These are phyloP conservation scores for Monopis laevigella DNA, from an alignment of 2,888 invertebrate genomes.

Conservation along the genomic window DNA sequence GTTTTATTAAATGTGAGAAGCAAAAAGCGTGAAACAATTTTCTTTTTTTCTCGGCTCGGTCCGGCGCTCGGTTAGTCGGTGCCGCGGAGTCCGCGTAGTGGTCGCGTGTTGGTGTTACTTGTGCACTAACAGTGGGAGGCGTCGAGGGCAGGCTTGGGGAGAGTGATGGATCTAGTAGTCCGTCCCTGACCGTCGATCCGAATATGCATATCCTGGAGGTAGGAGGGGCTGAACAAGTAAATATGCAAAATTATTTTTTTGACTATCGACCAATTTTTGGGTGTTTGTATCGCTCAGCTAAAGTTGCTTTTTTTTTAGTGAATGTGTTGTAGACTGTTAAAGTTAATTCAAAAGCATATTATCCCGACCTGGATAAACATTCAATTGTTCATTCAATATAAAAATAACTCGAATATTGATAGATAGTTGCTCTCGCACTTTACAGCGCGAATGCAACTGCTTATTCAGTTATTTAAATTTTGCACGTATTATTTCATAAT, in stretches of 20 bases:
- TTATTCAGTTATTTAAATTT: no score
- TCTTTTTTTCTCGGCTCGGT: slow-evolving; percentile 41
- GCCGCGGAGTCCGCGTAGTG: slow-evolving; percentile 39
- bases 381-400: no score
- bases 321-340: no score
- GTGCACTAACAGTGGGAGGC: slow-evolving; percentile 11
- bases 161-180: slow-evolving; percentile 22
- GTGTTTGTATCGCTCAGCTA: no score
- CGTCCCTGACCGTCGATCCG: slow-evolving; percentile 26
- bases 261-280: no score
- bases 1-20: slow-evolving; percentile 54
- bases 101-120: slow-evolving; percentile 30
- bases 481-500: no score
- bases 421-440: no score
- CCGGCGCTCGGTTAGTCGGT: slow-evolving; percentile 24
- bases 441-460: no score
- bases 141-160: slow-evolving; percentile 15
- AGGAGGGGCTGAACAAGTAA: slow-evolving; percentile 63
- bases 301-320: no score
- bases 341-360: no score
- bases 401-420: no score
- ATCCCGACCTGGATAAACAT: no score
- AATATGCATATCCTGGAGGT: slow-evolving; percentile 63
- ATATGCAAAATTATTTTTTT: slow-evolving; percentile 16
- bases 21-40: slow-evolving; percentile 62